Conservation (phyloP, 37 sponge, comb jelly and placozoan species). For the Beroe ovata region DNA sequence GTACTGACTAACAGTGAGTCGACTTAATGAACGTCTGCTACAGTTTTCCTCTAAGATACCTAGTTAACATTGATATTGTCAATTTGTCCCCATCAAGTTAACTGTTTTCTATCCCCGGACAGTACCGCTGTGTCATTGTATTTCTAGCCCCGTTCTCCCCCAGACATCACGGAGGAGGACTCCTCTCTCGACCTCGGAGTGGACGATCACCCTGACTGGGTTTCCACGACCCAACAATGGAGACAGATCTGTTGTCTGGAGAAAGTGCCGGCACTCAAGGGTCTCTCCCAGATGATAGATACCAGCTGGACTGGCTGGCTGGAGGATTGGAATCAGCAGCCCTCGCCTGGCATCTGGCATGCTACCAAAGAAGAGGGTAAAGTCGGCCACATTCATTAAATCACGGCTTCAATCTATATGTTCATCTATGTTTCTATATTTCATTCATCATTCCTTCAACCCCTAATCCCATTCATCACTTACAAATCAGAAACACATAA, state of each 20-base stretch:
- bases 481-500: neutral
- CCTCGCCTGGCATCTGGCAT: conserved; percentile 58
- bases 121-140: no score
- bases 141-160: neutral
- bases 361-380: conserved; percentile 36
- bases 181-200: conserved; percentile 9
- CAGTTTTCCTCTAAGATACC: neutral
- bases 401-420: no score
- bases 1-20: conserved; percentile 27
- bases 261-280: conserved; percentile 43
- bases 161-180: neutral
- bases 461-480: no score
- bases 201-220: conserved; percentile 37
- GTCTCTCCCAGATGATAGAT: conserved; percentile 54
- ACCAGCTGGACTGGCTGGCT: conserved; percentile 32
- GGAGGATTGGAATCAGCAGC: conserved; percentile 45
- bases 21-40: no score
- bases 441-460: no score
- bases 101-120: neutral
- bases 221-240: conserved; percentile 6
- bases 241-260: conserved; percentile 24
- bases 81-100: no score
- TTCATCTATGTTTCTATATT: no score
- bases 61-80: no score
- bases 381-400: no score